These are phyloP conservation scores for Phenganax subtilis DNA, from an alignment of 92 coral and sea anemone species.

Conservation along the genomic window DNA sequence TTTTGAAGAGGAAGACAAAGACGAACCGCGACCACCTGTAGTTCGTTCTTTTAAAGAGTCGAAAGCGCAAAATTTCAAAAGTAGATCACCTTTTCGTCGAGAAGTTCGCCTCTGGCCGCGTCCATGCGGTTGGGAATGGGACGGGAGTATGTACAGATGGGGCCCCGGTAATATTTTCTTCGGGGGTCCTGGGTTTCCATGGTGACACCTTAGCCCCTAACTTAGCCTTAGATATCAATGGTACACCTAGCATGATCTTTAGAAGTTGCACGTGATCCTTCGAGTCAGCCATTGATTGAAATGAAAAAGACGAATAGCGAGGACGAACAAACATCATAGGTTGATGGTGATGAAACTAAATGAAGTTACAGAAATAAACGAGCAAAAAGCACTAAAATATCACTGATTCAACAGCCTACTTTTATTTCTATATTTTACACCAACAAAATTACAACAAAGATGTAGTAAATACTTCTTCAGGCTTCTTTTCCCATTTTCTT, in stretches of 20 bases:
- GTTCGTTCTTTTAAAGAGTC: slow-evolving; percentile 11
- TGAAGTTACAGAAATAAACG: too few relatives aligned
- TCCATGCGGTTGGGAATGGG: slow-evolving; percentile 45
- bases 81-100: background rate
- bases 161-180: slow-evolving; percentile 36
- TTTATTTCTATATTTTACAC: too few relatives aligned
- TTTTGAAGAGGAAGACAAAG: slow-evolving; percentile 8
- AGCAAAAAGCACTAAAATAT: too few relatives aligned
- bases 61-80: background rate
- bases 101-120: slow-evolving; percentile 33
- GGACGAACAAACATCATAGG: background rate
- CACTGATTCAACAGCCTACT: too few relatives aligned
- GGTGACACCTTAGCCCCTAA: slow-evolving; percentile 5
- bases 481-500: too few relatives aligned
- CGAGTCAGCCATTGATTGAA: background rate
- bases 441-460: too few relatives aligned
- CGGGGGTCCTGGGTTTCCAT: slow-evolving; percentile 43
- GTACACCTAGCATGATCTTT: too few relatives aligned
- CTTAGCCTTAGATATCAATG: background rate
- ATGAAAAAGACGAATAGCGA: background rate
- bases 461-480: too few relatives aligned
- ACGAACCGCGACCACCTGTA: background rate
- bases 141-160: slow-evolving; percentile 34
- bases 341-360: background rate
- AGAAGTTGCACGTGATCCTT: too few relatives aligned